Percentiles rank a stretch among this genome's conserved stretches.
Conservation (phyloP, 2,113 vertebrate genomes). For the Esox niger region DNA sequence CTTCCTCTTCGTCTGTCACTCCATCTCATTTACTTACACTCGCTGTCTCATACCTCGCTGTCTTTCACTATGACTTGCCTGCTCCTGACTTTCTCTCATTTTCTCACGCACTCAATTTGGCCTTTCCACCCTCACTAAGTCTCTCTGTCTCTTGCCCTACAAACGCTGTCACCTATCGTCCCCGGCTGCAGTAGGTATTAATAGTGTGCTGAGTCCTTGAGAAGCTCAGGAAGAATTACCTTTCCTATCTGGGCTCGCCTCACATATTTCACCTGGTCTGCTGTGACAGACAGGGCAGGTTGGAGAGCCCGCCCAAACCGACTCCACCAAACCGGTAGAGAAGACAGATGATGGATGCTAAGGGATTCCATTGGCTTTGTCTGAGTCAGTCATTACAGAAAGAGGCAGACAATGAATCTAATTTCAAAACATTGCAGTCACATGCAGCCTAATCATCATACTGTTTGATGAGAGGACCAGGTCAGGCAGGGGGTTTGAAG, state of each 20-base stretch:
- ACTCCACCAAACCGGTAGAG: background rate
- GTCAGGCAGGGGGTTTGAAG: background rate
- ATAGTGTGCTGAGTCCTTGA: constrained; percentile 26
- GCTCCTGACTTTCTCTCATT: constrained; percentile 6
- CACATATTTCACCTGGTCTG: background rate
- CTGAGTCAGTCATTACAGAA: too few relatives aligned
- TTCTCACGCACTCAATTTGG: background rate
- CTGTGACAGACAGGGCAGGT: background rate
- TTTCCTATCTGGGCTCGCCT: background rate
- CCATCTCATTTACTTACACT: background rate
- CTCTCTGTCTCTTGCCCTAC: background rate
- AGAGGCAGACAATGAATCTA: too few relatives aligned
- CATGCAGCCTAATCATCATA: background rate
- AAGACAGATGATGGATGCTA: background rate
- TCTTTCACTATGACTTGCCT: background rate
- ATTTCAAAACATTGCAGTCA: too few relatives aligned
- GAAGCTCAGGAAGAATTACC: constrained; percentile 26
- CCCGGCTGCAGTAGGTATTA: constrained; percentile 17
- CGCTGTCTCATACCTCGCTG: constrained; percentile 4
- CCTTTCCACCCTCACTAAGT: background rate
- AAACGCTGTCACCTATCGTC: background rate
- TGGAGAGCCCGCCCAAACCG: background rate
- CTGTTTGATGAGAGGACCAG: background rate
- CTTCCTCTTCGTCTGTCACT: background rate
- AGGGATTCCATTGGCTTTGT: background rate